Percentiles rank a stretch among this genome's conserved stretches.
Conservation (phyloP, 2,888 invertebrate species). For the Ectropis crepuscularia region DNA sequence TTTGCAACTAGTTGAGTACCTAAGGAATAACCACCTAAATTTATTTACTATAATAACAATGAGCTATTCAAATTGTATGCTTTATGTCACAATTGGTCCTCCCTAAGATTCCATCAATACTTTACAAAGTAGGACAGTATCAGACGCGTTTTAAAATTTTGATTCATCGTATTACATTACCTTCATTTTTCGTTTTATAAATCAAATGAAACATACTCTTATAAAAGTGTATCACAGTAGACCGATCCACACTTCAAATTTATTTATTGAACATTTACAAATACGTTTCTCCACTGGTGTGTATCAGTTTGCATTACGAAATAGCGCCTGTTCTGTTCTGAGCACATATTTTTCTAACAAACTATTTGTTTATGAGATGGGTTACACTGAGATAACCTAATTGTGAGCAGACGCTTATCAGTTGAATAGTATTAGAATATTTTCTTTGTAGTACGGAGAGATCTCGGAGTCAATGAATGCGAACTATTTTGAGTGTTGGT, state of each 20-base stretch:
- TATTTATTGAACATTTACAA: slow-evolving; percentile 30
- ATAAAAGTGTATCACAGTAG: too few species aligned
- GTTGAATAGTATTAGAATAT: slow-evolving; percentile 61
- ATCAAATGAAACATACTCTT: too few species aligned
- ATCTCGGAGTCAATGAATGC: slow-evolving; percentile 32
- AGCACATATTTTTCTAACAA: slow-evolving; percentile 36
- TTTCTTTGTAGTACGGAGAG: slow-evolving; percentile 50
- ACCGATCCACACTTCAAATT: slow-evolving; percentile 22
- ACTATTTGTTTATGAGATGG: slow-evolving; percentile 65
- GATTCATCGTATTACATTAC: too few species aligned
- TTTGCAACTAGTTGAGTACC: too few species aligned
- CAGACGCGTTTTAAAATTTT: too few species aligned
- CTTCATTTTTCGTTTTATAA: too few species aligned
- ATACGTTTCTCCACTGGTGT: slow-evolving; percentile 23
- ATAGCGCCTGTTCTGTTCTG: slow-evolving; percentile 35
- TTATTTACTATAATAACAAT: too few species aligned
- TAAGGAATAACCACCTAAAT: too few species aligned
- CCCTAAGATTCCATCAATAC: too few species aligned
- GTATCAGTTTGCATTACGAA: slow-evolving; percentile 43
- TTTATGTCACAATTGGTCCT: too few species aligned
- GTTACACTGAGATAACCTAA: slow-evolving; percentile 72
- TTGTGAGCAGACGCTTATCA: slow-evolving; percentile 62
- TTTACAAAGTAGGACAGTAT: too few species aligned
- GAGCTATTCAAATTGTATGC: too few species aligned
- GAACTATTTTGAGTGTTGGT: background rate